Evolutionary conservation across 2,888 invertebrate genomes (phyloP).

Genomic region (Pharmacophagus antenor): DNA sequence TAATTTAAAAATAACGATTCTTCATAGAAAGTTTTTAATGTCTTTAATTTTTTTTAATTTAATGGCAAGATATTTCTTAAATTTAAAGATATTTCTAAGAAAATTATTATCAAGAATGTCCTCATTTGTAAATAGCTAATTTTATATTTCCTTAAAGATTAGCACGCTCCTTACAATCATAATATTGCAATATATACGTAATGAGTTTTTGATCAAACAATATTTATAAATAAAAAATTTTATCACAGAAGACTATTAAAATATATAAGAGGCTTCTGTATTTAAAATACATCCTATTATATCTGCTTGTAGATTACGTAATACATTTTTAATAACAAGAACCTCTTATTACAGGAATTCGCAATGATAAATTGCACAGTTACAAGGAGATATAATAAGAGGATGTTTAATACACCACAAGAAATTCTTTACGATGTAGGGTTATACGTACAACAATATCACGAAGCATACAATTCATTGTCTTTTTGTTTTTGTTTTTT

Average conservation of each 20-base stretch:
- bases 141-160: constrained; percentile 6
- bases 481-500: constrained; percentile 7
- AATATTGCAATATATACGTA: neutral
- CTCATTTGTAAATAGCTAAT: constrained; percentile 1
- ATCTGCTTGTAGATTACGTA: constrained; percentile 7
- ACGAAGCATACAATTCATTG: constrained; percentile 9
- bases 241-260: constrained; percentile 9
- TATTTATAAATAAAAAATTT: constrained; percentile 4
- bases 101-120: constrained; percentile 18
- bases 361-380: neutral
- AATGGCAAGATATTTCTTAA: constrained; percentile 8
- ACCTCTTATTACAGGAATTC: neutral
- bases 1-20: too few relatives aligned
- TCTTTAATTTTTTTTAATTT: too few relatives aligned
- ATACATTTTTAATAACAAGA: neutral
- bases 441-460: constrained; percentile 14
- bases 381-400: constrained; percentile 1
- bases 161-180: constrained; percentile 13
- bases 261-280: constrained; percentile 8
- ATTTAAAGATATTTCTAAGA: constrained; percentile 17
- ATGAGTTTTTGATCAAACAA: neutral
- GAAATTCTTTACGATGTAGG: constrained; percentile 4
- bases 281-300: constrained; percentile 2
- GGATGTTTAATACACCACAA: constrained; percentile 7
- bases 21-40: too few relatives aligned